Evolutionary conservation across 2,113 vertebrate species (phyloP), one percentile per base, ranked within the genome.

Genomic region (Rhea americana): DNA sequence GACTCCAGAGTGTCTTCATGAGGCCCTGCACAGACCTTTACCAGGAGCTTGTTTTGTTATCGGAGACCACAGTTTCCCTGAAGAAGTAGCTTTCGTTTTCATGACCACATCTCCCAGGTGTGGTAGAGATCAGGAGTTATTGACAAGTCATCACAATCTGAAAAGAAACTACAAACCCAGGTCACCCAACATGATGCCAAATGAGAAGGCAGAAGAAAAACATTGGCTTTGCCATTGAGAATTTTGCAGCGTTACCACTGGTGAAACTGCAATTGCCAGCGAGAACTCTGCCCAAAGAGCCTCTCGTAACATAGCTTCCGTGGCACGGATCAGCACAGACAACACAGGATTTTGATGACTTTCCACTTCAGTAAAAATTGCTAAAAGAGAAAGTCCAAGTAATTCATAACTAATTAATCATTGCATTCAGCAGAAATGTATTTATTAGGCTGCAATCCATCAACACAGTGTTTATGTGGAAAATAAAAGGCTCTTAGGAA

Each of bases 381-480:
- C 56, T 89, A 55, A 65, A 26, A 22, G 8, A 18, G 35, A 43
- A 85, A 24, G 9, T 48, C 75, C 32, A 56, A 76, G 32, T 5
- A 61, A n/a, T 16, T 85, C 53, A 16, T 4, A 48, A 26, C 30
- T 86, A 74, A 71, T 89, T 22, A 68, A 76, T 85, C 59, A 72
- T 26, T 4, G 0, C 63, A 77, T 85, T 70, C 45, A 18, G 63
- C 11, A 82, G 53, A 65, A 35, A 51, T 13, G 76, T 76, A 80
- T 63, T 94, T 87, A 59, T 83, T 90, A 58, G 77, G 24, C 66
- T 91, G 81, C 63, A 84, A 75, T 88, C 61, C 73, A 35, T 89
- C 63, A 78, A 50, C 65, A 77, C 76, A 14, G 16, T 21, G 14
- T 75, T 84, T 41, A 63, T 89, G 35, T 22, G 66, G 84, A 51